A percentile compares a stretch with the other conserved stretches of the same genome.
Evolutionary conservation across 1,140 invertebrate genomes (phyloP).

Genomic region (Drosophila kurseongensis): DNA sequence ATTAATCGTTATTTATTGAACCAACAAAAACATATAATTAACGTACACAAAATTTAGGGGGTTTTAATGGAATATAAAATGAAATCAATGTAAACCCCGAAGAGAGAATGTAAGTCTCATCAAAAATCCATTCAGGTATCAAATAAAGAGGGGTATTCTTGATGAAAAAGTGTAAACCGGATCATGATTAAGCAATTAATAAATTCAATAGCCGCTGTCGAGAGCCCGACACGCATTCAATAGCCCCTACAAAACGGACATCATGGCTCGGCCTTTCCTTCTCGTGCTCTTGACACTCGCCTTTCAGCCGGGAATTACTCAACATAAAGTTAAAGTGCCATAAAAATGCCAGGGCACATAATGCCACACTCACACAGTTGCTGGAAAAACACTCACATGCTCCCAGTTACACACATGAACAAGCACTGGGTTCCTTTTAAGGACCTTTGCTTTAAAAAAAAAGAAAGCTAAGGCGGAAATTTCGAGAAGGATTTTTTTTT

Average conservation of each 20-base stretch:
- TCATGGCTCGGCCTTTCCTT: slow-evolving; percentile 44
- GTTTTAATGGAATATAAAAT: too few species aligned
- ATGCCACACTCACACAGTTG: slow-evolving; percentile 38
- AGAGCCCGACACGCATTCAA: slow-evolving; percentile 17
- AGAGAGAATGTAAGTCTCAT: neutral
- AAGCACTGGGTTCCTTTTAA: slow-evolving; percentile 54
- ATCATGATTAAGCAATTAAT: slow-evolving; percentile 55
- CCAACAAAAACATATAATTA: too few species aligned
- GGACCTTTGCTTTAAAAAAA: slow-evolving; percentile 23
- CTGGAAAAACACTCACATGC: slow-evolving; percentile 17
- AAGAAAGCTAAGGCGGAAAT: slow-evolving; percentile 20
- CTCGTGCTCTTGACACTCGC: slow-evolving; percentile 37
- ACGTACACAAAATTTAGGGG: too few species aligned
- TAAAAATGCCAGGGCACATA: slow-evolving; percentile 69
- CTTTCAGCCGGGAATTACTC: slow-evolving; percentile 61
- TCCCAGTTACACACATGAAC: slow-evolving; percentile 69
- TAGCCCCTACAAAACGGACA: slow-evolving; percentile 27
- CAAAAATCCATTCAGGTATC: slow-evolving; percentile 13
- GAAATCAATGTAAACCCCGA: too few species aligned
- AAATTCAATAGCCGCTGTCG: slow-evolving; percentile 35
- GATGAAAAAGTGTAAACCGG: slow-evolving; percentile 19
- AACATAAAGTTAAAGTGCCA: slow-evolving; percentile 75
- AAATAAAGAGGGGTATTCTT: neutral
- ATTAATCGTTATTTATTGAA: too few species aligned
- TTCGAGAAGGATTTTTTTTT: slow-evolving; percentile 21